Base-by-base conservation (phyloP, 2,888 invertebrate species). In the Hydrotaea cyrtoneurina region DNA sequence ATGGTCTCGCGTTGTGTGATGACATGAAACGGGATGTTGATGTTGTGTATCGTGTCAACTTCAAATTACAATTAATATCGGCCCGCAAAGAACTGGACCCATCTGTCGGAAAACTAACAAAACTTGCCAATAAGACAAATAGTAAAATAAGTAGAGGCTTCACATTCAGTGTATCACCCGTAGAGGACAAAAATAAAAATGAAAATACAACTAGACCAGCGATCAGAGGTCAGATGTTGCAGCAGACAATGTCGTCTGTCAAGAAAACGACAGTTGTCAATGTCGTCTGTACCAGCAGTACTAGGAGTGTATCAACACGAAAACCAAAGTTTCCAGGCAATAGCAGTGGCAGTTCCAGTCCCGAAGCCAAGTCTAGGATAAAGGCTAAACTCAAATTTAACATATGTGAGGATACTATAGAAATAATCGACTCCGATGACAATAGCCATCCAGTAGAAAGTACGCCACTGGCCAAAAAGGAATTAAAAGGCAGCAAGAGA, bases 21-120 rank as follows among this genome's bases (percentile, higher is more conserved):
- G 53, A 55, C 0, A 71, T 76, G 17, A 78, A 64, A 53, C 81
- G 78, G 19, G 78, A 85, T 62, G 72, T 86, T 19, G 91, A 90
- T 71, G 77, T 87, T 0, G 88, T 88, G 10, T 90, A 89, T 72
- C 78, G 86, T 7, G 88, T 87, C 57, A 91, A 91, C 78, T 86
- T 91, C 57, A 15, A 86, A 82, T 53, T 89, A 15, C 90, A 90
- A 78, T 75, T 89, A 59, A 80, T 81, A 19, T 79, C 87, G 0
- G 87, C 88, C 0, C 82, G 85, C 46, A 53, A 78, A 26, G 88
- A 90, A 69, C 73, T 87, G 13, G 39, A 39, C 39, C 1, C 11
- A 8, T 1, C 1, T 10, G 13, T 2, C 3, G 39, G 13, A 3
- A 39, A 3, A 11, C 8, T 8, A 13, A 13, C 39, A 1, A 72